Evolutionary conservation across 1,140 invertebrate genomes (phyloP), one percentile per base, ranked within the genome.

Genomic region (Helicoverpa zea): DNA sequence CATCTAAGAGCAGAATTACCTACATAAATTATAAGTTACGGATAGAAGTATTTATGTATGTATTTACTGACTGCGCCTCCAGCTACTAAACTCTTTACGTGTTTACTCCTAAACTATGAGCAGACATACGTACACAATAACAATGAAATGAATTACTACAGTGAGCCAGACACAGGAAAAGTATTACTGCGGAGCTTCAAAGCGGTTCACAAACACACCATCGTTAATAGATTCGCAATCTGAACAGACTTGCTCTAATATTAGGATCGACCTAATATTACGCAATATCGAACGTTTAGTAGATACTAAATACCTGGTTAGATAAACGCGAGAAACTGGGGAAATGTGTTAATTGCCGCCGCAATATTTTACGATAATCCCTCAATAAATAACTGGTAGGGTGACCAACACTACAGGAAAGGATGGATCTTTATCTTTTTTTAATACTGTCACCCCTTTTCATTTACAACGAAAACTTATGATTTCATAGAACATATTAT

Each of bases 211-310:
- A 66, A 66, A 66, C 63, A 66, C n/a, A 66, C 63, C 16, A 47
- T 66, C 35, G 35, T 47, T 66, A 47, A 47, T 66, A 66, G 35
- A 66, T 66, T 47, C 16, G 63, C 35, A 66, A 66, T 47, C 16
- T n/a, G 63, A 66, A 16, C 63, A 18, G 61, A 16, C n/a, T 47
- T 35, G 63, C n/a, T 59, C 56, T 66, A 66, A 66, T 66, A 66
- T 66, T 66, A 66, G 35, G 35, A 9, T 66, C 63, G 43, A 66
- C 35, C 61, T n/a, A 64, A 16, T 47, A 66, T 47, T 12, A 66
- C 35, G 35, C 18, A 18, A 58, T 18, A 18, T 18, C 7, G n/a
- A 16, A 35, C 30, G 30, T 64, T 43, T 43, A 43, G 5, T 43
- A 43, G 35, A 43, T 43, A 43, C 35, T 43, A 43, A 43, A 43